Percentiles rank a stretch among this genome's conserved stretches.
phyloP scores from a whole-genome alignment of 2,797 vertebrate species.

The Lemur catta region DNA sequence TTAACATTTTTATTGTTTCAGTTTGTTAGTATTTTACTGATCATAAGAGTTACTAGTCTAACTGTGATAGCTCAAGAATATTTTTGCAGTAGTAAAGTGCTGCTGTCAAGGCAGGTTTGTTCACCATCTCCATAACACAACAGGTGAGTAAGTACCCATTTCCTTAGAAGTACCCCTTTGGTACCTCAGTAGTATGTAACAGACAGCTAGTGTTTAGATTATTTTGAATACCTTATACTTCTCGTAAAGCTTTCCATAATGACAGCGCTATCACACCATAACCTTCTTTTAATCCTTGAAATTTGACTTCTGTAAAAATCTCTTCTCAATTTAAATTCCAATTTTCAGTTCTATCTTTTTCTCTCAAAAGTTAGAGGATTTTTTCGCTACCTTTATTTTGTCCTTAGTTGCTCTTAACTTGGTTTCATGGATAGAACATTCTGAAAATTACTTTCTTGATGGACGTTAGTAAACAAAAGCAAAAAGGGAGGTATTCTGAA shows the following conservation, averaged over 20 bases:
- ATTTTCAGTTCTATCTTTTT: constrained; percentile 11
- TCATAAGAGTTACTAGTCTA: not conserved
- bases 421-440: not conserved
- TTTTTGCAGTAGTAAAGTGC: not conserved
- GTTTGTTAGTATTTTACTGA: not conserved
- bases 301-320: not conserved
- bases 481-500: not conserved
- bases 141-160: not conserved
- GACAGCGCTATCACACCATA: not conserved
- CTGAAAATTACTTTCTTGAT: not conserved
- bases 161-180: not conserved
- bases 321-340: not conserved
- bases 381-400: not conserved
- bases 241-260: not conserved
- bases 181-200: not conserved
- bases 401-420: not conserved
- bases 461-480: not conserved
- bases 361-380: not conserved
- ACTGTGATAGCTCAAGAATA: not conserved
- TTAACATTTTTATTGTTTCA: constrained; percentile 30
- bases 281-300: not conserved
- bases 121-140: not conserved
- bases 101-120: not conserved
- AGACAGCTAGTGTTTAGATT: not conserved
- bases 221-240: not conserved